These are phyloP conservation scores for Caenorhabditis sp. DNA, from an alignment of 2,888 invertebrate genomes.

Conservation along the genomic window DNA sequence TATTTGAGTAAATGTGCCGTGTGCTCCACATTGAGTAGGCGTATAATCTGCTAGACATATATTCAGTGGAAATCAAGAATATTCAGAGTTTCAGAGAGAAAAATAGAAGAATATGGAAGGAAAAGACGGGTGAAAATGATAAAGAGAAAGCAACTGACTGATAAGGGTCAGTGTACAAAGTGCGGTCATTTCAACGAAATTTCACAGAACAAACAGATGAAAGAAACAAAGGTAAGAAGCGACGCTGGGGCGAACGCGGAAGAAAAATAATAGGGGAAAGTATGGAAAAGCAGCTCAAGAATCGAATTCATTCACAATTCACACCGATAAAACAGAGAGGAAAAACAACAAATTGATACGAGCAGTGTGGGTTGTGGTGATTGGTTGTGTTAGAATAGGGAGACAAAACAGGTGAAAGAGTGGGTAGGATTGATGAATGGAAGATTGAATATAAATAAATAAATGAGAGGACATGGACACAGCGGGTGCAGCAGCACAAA, in stretches of 20 bases:
- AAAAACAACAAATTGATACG: slow-evolving; percentile 13
- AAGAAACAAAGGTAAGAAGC: not conserved
- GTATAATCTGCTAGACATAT: no score
- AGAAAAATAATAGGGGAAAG: not conserved
- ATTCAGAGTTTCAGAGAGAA: not conserved
- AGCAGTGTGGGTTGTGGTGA: not conserved
- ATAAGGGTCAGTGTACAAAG: not conserved
- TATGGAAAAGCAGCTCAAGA: not conserved
- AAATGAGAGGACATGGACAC: not conserved
- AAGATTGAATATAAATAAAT: slow-evolving; percentile 9
- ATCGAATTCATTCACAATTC: slow-evolving; percentile 11
- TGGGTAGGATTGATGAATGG: not conserved
- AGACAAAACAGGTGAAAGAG: slow-evolving; percentile 3
- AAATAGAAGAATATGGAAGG: no score
- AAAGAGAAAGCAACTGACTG: not conserved
- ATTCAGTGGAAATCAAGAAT: not conserved
- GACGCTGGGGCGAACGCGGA: not conserved
- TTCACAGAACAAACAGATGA: slow-evolving; percentile 8
- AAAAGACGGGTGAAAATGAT: not conserved
- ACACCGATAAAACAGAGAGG: not conserved
- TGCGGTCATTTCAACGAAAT: slow-evolving; percentile 6
- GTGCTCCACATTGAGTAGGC: no score
- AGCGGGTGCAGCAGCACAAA: not conserved
- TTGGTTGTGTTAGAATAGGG: not conserved
- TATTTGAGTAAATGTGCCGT: not conserved